Evolutionary conservation across 2,888 invertebrate genomes (phyloP).

Genomic region (Panzeria rudis): DNA sequence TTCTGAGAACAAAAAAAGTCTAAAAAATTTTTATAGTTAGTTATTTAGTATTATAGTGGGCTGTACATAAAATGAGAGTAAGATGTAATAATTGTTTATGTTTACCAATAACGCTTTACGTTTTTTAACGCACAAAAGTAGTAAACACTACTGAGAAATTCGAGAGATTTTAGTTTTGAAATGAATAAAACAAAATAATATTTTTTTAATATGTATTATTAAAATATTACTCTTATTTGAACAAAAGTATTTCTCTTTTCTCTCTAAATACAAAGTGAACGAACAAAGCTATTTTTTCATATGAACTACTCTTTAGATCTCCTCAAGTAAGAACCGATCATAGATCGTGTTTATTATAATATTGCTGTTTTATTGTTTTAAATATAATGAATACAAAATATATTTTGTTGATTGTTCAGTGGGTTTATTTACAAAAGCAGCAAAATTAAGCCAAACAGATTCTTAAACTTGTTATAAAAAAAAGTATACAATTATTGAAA

Average conservation of each 20-base stretch:
- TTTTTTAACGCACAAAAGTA: too few relatives aligned
- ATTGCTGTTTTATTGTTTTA: not conserved
- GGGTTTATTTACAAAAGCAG: not conserved
- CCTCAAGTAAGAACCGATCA: not conserved
- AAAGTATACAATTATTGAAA: not conserved
- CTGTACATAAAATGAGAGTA: not conserved
- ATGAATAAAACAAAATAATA: not conserved
- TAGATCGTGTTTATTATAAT: conserved; percentile 20
- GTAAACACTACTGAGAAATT: not conserved
- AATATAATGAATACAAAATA: not conserved
- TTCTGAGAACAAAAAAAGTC: conserved; percentile 2
- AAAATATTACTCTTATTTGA: not conserved
- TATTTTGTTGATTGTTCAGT: too few relatives aligned
- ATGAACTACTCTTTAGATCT: not conserved
- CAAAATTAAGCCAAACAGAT: not conserved
- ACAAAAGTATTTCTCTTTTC: not conserved
- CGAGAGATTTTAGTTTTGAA: not conserved
- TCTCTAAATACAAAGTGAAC: not conserved
- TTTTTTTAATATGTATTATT: not conserved
- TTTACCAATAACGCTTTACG: not conserved
- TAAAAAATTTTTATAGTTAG: not conserved
- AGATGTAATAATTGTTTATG: not conserved
- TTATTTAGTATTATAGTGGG: too few relatives aligned
- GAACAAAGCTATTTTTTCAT: not conserved
- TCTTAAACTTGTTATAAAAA: not conserved